Evolutionary conservation across 2,797 vertebrate genomes (phyloP).

Genomic region (Silurus aristotelis): DNA sequence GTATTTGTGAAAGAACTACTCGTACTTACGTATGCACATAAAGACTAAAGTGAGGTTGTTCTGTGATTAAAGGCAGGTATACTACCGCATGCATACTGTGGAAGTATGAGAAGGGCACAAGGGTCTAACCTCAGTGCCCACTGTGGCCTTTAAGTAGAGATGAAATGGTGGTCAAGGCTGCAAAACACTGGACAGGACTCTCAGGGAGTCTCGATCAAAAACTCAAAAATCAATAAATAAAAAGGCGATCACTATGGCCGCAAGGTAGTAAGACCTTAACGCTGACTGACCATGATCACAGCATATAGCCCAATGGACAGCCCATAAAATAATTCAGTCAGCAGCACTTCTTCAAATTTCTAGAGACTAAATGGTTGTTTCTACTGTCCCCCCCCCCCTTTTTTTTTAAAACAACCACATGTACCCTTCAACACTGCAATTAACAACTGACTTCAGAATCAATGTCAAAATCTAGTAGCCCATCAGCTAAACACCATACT

Average conservation of each 20-base stretch:
- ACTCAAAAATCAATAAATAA: slow-evolving; percentile 6
- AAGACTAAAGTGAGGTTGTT: slow-evolving; percentile 69
- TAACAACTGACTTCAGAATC: slow-evolving; percentile 27
- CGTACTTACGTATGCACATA: slow-evolving; percentile 31
- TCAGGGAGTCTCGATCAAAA: background rate
- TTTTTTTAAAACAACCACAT: background rate
- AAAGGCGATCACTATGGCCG: slow-evolving; percentile 16
- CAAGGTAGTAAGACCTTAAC: slow-evolving; percentile 2
- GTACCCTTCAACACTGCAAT: slow-evolving; percentile 40
- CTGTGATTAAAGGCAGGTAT: slow-evolving; percentile 69
- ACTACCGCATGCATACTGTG: slow-evolving; percentile 55
- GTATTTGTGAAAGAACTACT: slow-evolving; percentile 16
- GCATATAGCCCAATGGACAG: background rate
- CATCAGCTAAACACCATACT: slow-evolving; percentile 14
- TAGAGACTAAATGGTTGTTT: slow-evolving; percentile 18
- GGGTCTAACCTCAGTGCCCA: background rate
- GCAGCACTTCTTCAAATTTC: slow-evolving; percentile 41
- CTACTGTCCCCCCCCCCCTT: too few species aligned
- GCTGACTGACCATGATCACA: background rate
- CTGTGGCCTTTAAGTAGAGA: background rate
- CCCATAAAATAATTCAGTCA: slow-evolving; percentile 4
- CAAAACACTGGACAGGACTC: slow-evolving; percentile 2
- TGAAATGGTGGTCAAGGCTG: background rate
- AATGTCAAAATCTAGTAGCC: slow-evolving; percentile 24
- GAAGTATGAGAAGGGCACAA: slow-evolving; percentile 28